A percentile compares a stretch with the other conserved stretches of the same genome.
Conservation (phyloP, 2,113 vertebrate species). For the Jaculus jaculus region DNA sequence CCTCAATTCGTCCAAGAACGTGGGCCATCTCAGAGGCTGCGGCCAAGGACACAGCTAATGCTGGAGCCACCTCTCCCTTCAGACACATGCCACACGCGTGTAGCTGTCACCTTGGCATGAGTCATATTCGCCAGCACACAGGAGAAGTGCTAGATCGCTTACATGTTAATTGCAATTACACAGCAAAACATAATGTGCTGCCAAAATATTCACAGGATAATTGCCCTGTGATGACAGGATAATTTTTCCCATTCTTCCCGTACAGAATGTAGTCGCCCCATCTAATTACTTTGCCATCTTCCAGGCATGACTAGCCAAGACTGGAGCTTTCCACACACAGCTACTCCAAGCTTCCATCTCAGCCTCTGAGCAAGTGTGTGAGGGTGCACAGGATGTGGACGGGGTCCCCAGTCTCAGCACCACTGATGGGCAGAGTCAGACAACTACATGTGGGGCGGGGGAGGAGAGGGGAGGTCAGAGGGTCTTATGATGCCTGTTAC, state of each 20-base stretch:
- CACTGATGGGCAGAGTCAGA: fast-evolving
- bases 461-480: too few relatives aligned
- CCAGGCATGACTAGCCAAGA: neutral
- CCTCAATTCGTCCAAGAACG: neutral
- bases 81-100: neutral
- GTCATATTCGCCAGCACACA: constrained; percentile 40
- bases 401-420: fast-evolving
- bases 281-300: constrained; percentile 24
- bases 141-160: constrained; percentile 61
- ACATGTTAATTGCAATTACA: constrained; percentile 52
- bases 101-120: neutral
- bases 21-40: fast-evolving
- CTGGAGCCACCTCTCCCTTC: neutral
- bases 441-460: fast-evolving
- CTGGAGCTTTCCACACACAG: fast-evolving
- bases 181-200: constrained; percentile 55
- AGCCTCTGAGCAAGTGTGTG: fast-evolving
- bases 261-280: constrained; percentile 42
- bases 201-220: constrained; percentile 67
- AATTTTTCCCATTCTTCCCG: constrained; percentile 64
- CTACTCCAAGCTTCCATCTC: neutral
- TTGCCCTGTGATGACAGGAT: constrained; percentile 59
- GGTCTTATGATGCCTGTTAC: too few relatives aligned
- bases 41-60: neutral
- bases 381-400: fast-evolving